Percentiles rank a stretch among this genome's conserved stretches.
phyloP scores from a whole-genome alignment of 2,797 vertebrate genomes.

The Periparus ater region DNA sequence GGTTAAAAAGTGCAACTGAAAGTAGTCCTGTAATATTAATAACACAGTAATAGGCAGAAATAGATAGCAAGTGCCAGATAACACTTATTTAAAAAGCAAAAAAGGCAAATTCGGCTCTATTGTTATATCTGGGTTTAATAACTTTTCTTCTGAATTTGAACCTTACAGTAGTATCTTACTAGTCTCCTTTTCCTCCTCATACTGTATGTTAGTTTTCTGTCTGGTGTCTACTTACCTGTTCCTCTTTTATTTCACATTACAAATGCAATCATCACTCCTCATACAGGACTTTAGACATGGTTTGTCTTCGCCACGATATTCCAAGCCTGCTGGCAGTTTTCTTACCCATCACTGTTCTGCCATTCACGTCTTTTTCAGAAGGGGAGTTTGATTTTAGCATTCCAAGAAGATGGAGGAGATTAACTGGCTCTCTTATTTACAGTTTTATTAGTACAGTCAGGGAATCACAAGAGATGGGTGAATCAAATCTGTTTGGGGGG shows the following conservation, averaged over 20 bases:
- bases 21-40: not conserved
- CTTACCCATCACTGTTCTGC: accelerated
- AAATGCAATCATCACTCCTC: not conserved
- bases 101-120: not conserved
- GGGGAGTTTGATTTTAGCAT: not conserved
- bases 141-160: not conserved
- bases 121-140: not conserved
- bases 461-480: not conserved
- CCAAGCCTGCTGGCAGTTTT: not conserved
- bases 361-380: not conserved
- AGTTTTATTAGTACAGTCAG: not conserved
- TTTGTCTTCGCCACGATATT: not conserved
- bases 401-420: not conserved
- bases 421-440: not conserved
- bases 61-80: not conserved
- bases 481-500: not conserved
- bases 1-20: not conserved
- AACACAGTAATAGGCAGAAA: not conserved
- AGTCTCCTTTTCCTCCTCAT: not conserved
- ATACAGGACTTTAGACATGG: not conserved
- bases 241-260: not conserved
- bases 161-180: not conserved
- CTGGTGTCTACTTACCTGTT: not conserved
- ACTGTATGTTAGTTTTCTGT: not conserved
- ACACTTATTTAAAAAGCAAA: not conserved